Evolutionary conservation across 2,888 invertebrate species (phyloP).

Genomic region (Sinodicranocentrus sp.): DNA sequence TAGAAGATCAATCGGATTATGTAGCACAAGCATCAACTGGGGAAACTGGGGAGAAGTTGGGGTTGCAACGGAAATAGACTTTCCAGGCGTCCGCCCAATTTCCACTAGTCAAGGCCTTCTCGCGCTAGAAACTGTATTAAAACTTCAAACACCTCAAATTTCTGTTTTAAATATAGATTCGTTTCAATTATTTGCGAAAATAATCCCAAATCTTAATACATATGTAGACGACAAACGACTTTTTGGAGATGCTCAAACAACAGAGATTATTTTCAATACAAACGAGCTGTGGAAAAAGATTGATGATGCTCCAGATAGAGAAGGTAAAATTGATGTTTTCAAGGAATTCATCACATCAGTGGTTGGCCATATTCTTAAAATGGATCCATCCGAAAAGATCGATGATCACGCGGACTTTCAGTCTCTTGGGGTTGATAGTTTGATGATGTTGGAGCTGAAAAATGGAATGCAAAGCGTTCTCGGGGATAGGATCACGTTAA

Average conservation of each 20-base stretch:
- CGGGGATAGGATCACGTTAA: slow-evolving; percentile 25
- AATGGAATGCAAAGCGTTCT: slow-evolving; percentile 45
- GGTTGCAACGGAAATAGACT: slow-evolving; percentile 39
- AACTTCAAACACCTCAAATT: neutral
- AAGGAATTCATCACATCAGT: slow-evolving; percentile 32
- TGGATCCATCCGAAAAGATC: neutral
- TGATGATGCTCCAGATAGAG: slow-evolving; percentile 28
- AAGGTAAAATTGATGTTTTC: slow-evolving; percentile 45
- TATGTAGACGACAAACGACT: slow-evolving; percentile 35
- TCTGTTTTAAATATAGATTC: slow-evolving; percentile 23
- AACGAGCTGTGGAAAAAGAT: slow-evolving; percentile 62
- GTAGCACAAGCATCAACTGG: slow-evolving; percentile 50
- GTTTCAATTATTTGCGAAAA: neutral
- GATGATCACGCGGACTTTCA: slow-evolving; percentile 40
- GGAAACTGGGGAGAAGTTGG: slow-evolving; percentile 64
- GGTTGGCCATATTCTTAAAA: slow-evolving; percentile 5
- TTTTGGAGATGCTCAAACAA: neutral
- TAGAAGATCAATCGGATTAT: slow-evolving; percentile 37
- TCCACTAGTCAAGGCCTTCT: slow-evolving; percentile 8
- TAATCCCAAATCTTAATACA: slow-evolving; percentile 1
- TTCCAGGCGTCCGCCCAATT: slow-evolving; percentile 21
- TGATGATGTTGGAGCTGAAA: slow-evolving; percentile 70
- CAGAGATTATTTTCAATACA: slow-evolving; percentile 1
- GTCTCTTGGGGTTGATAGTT: slow-evolving; percentile 58
- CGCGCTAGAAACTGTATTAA: slow-evolving; percentile 9